Percentiles rank a stretch among this genome's conserved stretches.
Evolutionary conservation across 2,888 invertebrate species (phyloP).

Genomic region (Epsilonema sp.): DNA sequence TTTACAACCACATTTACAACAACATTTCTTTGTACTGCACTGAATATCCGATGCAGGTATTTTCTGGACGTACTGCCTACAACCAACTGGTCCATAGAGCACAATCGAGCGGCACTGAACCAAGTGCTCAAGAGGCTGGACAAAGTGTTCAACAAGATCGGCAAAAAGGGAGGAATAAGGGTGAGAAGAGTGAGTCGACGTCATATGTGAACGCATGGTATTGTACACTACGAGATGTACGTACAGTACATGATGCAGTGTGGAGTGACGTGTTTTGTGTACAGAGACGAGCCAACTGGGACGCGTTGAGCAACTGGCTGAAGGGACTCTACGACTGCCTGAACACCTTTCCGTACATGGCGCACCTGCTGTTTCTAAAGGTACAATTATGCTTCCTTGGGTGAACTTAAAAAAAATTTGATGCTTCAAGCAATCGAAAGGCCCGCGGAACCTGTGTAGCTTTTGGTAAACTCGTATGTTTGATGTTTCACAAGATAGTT

Average conservation of each 20-base stretch:
- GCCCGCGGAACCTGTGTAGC: no score
- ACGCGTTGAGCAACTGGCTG: slow-evolving; percentile 74
- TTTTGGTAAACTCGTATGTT: no score
- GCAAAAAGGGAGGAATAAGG: slow-evolving; percentile 59
- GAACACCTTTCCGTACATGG: slow-evolving; percentile 74
- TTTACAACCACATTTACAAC: no score
- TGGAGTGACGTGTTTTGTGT: neutral
- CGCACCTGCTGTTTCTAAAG: slow-evolving; percentile 80
- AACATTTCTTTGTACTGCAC: no score
- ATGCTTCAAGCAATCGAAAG: no score
- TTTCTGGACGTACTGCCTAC: slow-evolving; percentile 52
- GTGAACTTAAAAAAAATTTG: no score
- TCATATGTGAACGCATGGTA: neutral
- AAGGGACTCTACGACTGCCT: slow-evolving; percentile 73
- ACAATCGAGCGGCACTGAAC: slow-evolving; percentile 69
- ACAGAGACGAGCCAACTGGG: slow-evolving; percentile 85
- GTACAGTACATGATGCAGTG: neutral
- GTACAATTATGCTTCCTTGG: no score
- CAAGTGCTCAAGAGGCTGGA: slow-evolving; percentile 76
- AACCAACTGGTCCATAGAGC: slow-evolving; percentile 85
- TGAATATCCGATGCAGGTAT: slow-evolving; percentile 28
- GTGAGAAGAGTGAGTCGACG: no score
- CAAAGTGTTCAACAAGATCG: slow-evolving; percentile 87
- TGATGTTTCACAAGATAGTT: no score
- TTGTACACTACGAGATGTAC: no score